phyloP scores from a whole-genome alignment of 1,140 invertebrate species.

The Drosophila neocordata region DNA sequence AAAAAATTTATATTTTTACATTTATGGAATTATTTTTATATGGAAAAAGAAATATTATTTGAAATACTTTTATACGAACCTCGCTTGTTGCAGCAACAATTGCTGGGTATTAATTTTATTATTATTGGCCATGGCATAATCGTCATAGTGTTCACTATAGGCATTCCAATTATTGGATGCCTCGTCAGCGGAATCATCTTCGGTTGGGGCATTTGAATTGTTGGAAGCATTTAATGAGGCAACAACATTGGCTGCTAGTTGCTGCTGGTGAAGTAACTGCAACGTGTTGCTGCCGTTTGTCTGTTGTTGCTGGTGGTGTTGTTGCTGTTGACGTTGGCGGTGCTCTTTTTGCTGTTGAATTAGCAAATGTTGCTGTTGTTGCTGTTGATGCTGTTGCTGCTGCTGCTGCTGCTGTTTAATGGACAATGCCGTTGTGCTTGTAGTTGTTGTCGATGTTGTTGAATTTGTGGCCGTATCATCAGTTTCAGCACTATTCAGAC shows the following conservation, averaged over 20 bases:
- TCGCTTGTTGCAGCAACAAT: constrained; percentile 35
- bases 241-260: constrained; percentile 19
- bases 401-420: constrained; percentile 44
- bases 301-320: constrained; percentile 45
- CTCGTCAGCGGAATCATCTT: constrained; percentile 69
- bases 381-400: constrained; percentile 41
- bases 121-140: constrained; percentile 31
- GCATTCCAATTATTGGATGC: constrained; percentile 60
- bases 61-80: constrained; percentile 21
- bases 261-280: constrained; percentile 42
- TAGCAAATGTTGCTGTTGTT: constrained; percentile 26
- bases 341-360: constrained; percentile 28
- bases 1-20: too few relatives aligned
- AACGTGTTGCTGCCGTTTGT: constrained; percentile 53
- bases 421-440: constrained; percentile 46
- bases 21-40: too few relatives aligned
- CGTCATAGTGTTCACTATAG: constrained; percentile 60
- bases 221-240: constrained; percentile 38
- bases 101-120: constrained; percentile 44
- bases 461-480: constrained; percentile 73
- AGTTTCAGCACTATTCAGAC: constrained; percentile 51
- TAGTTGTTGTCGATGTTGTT: constrained; percentile 66
- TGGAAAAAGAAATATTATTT: too few relatives aligned
- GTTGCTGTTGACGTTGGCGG: constrained; percentile 45
- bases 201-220: constrained; percentile 61